Evolutionary conservation across 1,140 invertebrate species (phyloP), one percentile per base, ranked within the genome.

Genomic region (Drosophila parabipectinata): DNA sequence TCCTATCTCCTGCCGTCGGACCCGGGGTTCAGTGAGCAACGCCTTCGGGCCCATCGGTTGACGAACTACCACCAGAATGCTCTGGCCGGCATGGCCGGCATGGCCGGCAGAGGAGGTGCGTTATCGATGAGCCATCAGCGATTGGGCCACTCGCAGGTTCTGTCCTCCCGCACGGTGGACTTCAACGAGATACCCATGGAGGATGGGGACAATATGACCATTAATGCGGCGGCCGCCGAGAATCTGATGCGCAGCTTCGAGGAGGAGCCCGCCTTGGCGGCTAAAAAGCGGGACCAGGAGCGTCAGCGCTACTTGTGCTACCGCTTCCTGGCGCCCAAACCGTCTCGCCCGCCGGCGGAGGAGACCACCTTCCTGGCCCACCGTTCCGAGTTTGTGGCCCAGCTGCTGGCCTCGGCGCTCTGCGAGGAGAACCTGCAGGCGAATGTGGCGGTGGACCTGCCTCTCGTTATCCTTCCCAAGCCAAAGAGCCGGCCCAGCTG

Each of bases 301-400:
- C 58, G 59, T 15, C 26, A 66, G 18, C 79, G 83, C 14, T 89
- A 47, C 7, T 76, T 88, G 1, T 88, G 84, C 48, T 37, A 52
- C 24, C 85, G 64, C n/a, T 88, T 79, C 47, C 50, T 83, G 1
- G 7, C 51, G 6, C 14, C 48, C 4, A 3, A 0, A 0, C 2
- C 21, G 0, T 5, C 47, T 1, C 61, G 63, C 18, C 37, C 39
- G 4, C 32, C 47, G 3, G 59, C 61, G 0, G 55, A 71, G 26
- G 77, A 71, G 8, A 39, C 28, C 1, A 14, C n/a, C n/a, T 77
- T 88, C n/a, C 39, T 83, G 10, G 14, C 48, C 0, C 53, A 79
- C 4, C 83, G 83, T 1, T 72, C 83, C 5, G 83, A 88, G 8
- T 88, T 88, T 7, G 83, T 88, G 0, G 51, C 84, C 30, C 83